phyloP scores from a whole-genome alignment of 1,140 invertebrate genomes.

The Drusus annulatus region DNA sequence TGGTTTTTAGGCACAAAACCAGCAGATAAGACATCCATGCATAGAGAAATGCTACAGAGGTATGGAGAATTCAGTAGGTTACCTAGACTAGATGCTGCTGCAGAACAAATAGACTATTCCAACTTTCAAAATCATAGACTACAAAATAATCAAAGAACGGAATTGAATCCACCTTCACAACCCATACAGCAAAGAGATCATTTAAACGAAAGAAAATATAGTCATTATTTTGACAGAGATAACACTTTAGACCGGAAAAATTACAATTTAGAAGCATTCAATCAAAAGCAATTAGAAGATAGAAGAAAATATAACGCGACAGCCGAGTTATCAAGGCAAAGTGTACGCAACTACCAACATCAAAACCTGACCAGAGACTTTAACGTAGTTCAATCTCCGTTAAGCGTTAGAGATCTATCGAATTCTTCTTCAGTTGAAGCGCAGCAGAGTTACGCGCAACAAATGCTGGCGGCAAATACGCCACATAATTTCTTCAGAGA shows the following conservation, averaged over 20 bases:
- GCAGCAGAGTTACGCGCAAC: slow-evolving; percentile 36
- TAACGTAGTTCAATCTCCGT: slow-evolving; percentile 23
- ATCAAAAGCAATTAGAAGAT: slow-evolving; percentile 44
- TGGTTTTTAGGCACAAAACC: slow-evolving; percentile 48
- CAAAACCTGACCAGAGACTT: slow-evolving; percentile 32
- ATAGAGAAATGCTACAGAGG: slow-evolving; percentile 41
- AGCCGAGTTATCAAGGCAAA: background rate
- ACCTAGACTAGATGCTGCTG: background rate
- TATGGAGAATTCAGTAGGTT: slow-evolving; percentile 47
- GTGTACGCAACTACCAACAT: slow-evolving; percentile 32
- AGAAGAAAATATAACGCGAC: slow-evolving; percentile 48
- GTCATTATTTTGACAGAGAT: slow-evolving; percentile 19
- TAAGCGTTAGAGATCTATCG: slow-evolving; percentile 41
- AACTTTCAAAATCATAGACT: slow-evolving; percentile 31
- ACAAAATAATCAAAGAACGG: slow-evolving; percentile 37
- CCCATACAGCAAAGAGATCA: background rate
- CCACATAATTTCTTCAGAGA: slow-evolving; percentile 48
- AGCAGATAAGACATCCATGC: background rate
- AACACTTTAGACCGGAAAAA: slow-evolving; percentile 18
- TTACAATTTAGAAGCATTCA: slow-evolving; percentile 7
- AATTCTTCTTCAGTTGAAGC: slow-evolving; percentile 35
- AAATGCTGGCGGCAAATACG: slow-evolving; percentile 18
- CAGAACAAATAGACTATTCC: slow-evolving; percentile 33
- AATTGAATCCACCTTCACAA: slow-evolving; percentile 5
- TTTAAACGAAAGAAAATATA: slow-evolving; percentile 43